These are phyloP conservation scores for Anniella stebbinsi DNA, from an alignment of 2,797 vertebrate genomes.

Conservation along the genomic window DNA sequence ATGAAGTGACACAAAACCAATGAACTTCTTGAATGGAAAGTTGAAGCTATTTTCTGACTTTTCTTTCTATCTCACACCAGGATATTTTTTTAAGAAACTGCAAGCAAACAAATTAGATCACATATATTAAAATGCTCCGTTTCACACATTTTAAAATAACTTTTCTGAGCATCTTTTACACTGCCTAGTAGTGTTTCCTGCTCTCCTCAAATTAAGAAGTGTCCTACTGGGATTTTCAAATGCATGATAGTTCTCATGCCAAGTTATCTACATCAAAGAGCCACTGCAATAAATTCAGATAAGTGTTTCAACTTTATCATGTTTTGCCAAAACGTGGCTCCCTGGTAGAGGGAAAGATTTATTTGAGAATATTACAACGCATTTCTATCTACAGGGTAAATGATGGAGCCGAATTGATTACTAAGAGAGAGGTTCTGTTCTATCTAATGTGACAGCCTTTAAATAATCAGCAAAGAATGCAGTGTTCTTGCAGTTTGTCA, in stretches of 20 bases:
- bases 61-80: background rate
- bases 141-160: background rate
- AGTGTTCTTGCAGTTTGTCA: background rate
- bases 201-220: constrained; percentile 17
- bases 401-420: constrained; percentile 3
- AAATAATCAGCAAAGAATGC: background rate
- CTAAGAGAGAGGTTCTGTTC: background rate
- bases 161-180: background rate
- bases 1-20: background rate
- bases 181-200: background rate
- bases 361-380: constrained; percentile 15
- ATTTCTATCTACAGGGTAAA: background rate
- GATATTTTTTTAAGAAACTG: background rate
- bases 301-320: constrained; percentile 19
- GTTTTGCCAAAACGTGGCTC: constrained; percentile 10
- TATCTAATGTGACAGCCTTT: background rate
- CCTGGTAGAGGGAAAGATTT: constrained; percentile 20
- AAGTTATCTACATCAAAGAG: constrained; percentile 42
- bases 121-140: background rate
- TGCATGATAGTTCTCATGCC: background rate
- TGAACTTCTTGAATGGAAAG: constrained; percentile 9
- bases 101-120: too few relatives aligned
- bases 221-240: constrained; percentile 27
- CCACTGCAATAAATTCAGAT: constrained; percentile 21
- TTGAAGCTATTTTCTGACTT: background rate